Base-by-base conservation (phyloP, 2,888 invertebrate genomes). In the Campoplex nolae region DNA sequence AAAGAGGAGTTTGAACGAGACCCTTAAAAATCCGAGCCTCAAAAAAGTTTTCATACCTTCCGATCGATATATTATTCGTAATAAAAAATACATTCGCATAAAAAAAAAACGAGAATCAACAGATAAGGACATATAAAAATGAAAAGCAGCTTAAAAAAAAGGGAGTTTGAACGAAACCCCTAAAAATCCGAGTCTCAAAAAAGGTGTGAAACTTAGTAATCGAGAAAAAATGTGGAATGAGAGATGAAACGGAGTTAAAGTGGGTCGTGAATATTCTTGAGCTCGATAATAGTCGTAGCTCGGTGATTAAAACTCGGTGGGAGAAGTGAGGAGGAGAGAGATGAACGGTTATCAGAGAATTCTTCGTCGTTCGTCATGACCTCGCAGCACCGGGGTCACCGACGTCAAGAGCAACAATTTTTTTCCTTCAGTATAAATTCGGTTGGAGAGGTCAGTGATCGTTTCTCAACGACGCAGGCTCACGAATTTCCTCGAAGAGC, bases 391-490 rank as follows among this genome's bases (percentile, higher is more conserved):
- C n/a, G 51, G 65, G 76, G 85, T 73, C 73, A 82, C 56, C 51
- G 51, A 58, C 83, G 76, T 62, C 65, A 16, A 54, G 73, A 48
- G 48, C 70, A 38, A 54, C 56, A 32, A 35, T 23, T n/a, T 75
- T 45, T 56, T 38, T 13, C 8, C 75, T 28, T 28, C 42, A 75
- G 75, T 58, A 42, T 8, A 42, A 58, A 75, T 58, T 71, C 68
- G 67, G 51, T 79, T 68, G 82, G 74, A 77, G 48, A 58, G 82
- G 83, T 86, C 85, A 85, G 82, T 85, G 77, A 67, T 85, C 82
- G 85, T 73, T 35, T 38, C n/a, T 54, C 71, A 18, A 45, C 70
- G 70, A 45, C 13, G 42, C 51, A 48, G n/a, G 11, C 38, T 62
- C 62, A 62, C 3, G 42, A 45, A 68, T 42, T 42, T 68, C n/a